Percentiles rank a stretch among this genome's conserved stretches.
Evolutionary conservation across 1,140 invertebrate genomes (phyloP).

Genomic region (Drosophila bocqueti): DNA sequence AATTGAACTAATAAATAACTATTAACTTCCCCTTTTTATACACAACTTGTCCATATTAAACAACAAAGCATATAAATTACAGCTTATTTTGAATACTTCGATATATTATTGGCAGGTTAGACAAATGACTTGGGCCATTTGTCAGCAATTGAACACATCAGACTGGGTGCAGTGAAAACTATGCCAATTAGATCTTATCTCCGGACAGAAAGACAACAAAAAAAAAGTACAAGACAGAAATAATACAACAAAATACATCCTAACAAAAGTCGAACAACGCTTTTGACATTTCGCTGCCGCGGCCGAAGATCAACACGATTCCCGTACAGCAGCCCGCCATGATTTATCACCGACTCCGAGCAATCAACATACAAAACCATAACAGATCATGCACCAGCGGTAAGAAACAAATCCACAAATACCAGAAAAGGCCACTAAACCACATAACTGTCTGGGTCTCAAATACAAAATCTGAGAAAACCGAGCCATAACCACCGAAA

Average conservation of each 20-base stretch:
- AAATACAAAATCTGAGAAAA: constrained; percentile 40
- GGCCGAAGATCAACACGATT: constrained; percentile 63
- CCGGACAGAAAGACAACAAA: constrained; percentile 27
- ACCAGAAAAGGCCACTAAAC: constrained; percentile 58
- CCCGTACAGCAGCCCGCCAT: constrained; percentile 55
- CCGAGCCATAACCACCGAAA: constrained; percentile 26
- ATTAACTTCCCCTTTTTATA: background rate
- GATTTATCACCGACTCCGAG: constrained; percentile 65
- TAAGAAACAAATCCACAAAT: constrained; percentile 49
- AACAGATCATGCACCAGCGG: constrained; percentile 58
- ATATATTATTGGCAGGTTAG: constrained; percentile 27
- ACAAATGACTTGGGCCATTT: constrained; percentile 40
- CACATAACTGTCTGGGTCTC: constrained; percentile 63
- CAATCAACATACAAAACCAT: constrained; percentile 67
- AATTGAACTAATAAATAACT: background rate
- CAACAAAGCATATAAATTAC: constrained; percentile 12
- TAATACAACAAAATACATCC: constrained; percentile 10
- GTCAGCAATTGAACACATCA: constrained; percentile 46
- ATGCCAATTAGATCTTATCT: constrained; percentile 53
- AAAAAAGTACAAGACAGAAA: background rate
- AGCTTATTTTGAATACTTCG: background rate
- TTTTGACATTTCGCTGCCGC: constrained; percentile 54
- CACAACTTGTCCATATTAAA: background rate
- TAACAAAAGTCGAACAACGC: constrained; percentile 42
- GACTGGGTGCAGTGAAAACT: constrained; percentile 49